These are phyloP conservation scores for Zaprionus bogoriensis DNA, from an alignment of 2,888 invertebrate genomes.

Conservation along the genomic window DNA sequence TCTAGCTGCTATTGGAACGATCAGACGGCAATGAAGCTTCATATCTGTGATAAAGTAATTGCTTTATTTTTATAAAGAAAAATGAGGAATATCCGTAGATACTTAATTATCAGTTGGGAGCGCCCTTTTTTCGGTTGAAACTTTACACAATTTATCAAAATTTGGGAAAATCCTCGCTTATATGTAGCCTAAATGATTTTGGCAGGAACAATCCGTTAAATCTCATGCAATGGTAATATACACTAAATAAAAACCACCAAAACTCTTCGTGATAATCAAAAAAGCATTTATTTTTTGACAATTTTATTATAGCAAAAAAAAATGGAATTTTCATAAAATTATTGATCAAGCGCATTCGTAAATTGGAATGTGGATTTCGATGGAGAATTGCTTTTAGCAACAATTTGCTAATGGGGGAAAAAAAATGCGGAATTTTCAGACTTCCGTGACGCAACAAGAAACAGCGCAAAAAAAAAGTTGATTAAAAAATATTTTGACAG, in stretches of 20 bases:
- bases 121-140: too few species aligned
- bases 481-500: slow-evolving; percentile 26
- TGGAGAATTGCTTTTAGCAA: slow-evolving; percentile 33
- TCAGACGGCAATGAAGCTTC: too few species aligned
- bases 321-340: not conserved
- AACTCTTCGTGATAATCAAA: not conserved
- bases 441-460: slow-evolving; percentile 19
- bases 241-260: not conserved
- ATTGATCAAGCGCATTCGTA: not conserved
- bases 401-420: slow-evolving; percentile 20
- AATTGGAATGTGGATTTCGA: slow-evolving; percentile 28
- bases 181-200: too few species aligned
- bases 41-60: too few species aligned
- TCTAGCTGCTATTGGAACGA: too few species aligned
- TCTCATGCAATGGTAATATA: not conserved
- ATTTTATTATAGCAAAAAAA: slow-evolving; percentile 37
- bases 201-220: too few species aligned
- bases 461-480: slow-evolving; percentile 14
- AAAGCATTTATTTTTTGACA: not conserved
- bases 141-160: too few species aligned
- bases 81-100: too few species aligned
- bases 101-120: too few species aligned
- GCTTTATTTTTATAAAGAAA: too few species aligned
- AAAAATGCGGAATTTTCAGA: slow-evolving; percentile 12
- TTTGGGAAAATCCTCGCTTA: too few species aligned